Evolutionary conservation across 2,888 invertebrate genomes (phyloP), one percentile per base, ranked within the genome.

Genomic region (Eucera pruinosa): DNA sequence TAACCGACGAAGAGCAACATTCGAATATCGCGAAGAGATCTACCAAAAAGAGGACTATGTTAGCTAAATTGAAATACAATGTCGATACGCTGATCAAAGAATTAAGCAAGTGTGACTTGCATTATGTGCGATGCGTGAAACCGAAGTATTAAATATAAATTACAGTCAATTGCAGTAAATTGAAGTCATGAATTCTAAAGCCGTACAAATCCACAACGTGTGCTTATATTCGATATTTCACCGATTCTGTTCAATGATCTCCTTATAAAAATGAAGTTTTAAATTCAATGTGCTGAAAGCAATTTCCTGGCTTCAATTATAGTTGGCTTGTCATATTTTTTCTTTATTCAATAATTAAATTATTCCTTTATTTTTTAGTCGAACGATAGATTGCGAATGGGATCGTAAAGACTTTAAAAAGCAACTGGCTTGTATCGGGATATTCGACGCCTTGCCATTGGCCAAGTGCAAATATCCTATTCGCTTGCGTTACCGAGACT

Each of bases 61-160:
- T 92, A 4, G 87, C 86, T 4, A 92, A 92, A 81, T 87, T 92
- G 20, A 91, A 90, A 80, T 88, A 85, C 64, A 92, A 89, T 30
- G 83, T 93, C 80, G 92, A 93, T 81, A 75, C 83, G 0, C 87
- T 93, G 54, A 86, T 92, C 72, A 86, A 87, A 74, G 90, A 90
- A 23, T 78, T 93, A n/a, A 86, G 89, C 7, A 85, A 87, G 55
- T 90, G 91, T 57, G 92, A 93, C 71, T 84, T 90, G 2, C 92
- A 93, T 84, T 93, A 92, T 72, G 89, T 93, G 6, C 90, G 92
- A 80, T 93, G 93, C 72, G 83, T 93, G 15, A 92, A 90, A 77
- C 92, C 92, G 18, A 89, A 81, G 89, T 87, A 83, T 33, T 33
- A 7, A 33, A 33, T 33, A 33, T 33, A 33, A 33, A 33, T n/a